phyloP scores from a whole-genome alignment of 64 coral and sea anemone species.

The Actinia tenebrosa region DNA sequence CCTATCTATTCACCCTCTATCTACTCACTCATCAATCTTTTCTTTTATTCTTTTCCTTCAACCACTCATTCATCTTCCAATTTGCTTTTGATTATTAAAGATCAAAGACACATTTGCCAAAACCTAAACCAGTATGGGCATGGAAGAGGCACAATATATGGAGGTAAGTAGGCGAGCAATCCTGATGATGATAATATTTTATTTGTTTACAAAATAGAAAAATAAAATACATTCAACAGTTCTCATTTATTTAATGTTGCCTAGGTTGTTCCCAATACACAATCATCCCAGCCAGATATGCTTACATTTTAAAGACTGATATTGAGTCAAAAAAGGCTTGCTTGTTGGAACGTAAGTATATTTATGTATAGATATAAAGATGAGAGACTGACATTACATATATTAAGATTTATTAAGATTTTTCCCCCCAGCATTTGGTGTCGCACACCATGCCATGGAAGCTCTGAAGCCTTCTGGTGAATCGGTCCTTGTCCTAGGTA shows the following conservation, averaged over 20 bases:
- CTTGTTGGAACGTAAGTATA: constrained; percentile 51
- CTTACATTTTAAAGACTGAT: constrained; percentile 52
- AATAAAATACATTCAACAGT: too few relatives aligned
- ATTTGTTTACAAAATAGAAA: neutral
- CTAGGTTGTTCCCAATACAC: constrained; percentile 54
- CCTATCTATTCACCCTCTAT: neutral
- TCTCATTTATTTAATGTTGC: neutral
- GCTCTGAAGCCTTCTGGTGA: constrained; percentile 35
- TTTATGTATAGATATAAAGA: neutral
- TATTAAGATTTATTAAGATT: too few relatives aligned
- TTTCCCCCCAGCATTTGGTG: constrained; percentile 50
- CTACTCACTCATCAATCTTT: neutral
- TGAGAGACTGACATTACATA: neutral
- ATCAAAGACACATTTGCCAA: constrained; percentile 55
- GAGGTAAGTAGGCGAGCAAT: constrained; percentile 24
- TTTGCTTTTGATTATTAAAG: neutral
- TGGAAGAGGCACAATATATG: constrained; percentile 70
- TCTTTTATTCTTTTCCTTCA: neutral
- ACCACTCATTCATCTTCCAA: neutral
- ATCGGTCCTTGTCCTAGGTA: constrained; percentile 51
- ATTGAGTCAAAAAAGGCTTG: constrained; percentile 49
- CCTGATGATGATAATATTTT: neutral
- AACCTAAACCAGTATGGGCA: constrained; percentile 63
- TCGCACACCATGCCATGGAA: constrained; percentile 63
- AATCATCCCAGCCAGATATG: constrained; percentile 55